phyloP scores from a whole-genome alignment of 2,113 vertebrate genomes.

The Thymallus thymallus region DNA sequence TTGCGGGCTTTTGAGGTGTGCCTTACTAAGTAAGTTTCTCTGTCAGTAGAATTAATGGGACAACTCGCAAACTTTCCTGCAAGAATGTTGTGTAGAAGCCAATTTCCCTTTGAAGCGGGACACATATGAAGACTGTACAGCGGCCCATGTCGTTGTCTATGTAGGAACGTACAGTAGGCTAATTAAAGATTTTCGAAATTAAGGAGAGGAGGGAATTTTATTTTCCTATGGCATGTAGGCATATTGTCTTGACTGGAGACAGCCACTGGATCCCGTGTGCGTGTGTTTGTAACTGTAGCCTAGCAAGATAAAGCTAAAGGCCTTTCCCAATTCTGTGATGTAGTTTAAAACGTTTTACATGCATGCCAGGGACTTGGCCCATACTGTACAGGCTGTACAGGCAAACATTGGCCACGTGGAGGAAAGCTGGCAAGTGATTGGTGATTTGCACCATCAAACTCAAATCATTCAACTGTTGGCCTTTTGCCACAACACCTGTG shows the following conservation, averaged over 20 bases:
- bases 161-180: conserved; percentile 18
- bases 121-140: neutral
- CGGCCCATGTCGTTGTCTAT: neutral
- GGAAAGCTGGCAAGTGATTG: neutral
- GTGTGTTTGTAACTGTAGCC: too few species aligned
- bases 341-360: neutral
- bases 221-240: neutral
- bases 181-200: conserved; percentile 40
- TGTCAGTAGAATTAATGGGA: neutral
- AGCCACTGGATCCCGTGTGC: too few species aligned
- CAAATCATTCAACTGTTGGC: too few species aligned
- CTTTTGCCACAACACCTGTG: neutral
- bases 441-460: neutral
- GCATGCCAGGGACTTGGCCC: neutral
- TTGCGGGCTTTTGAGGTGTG: neutral
- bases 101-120: neutral
- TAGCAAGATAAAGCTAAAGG: too few species aligned
- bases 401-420: conserved; percentile 43
- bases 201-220: neutral
- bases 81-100: neutral
- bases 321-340: too few species aligned
- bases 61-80: neutral
- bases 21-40: too few species aligned
- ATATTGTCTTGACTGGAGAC: neutral
- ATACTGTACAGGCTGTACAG: neutral